A percentile compares a stretch with the other conserved stretches of the same genome.
phyloP scores from a whole-genome alignment of 1,140 invertebrate species.

The Brachionus rotundiformis region DNA sequence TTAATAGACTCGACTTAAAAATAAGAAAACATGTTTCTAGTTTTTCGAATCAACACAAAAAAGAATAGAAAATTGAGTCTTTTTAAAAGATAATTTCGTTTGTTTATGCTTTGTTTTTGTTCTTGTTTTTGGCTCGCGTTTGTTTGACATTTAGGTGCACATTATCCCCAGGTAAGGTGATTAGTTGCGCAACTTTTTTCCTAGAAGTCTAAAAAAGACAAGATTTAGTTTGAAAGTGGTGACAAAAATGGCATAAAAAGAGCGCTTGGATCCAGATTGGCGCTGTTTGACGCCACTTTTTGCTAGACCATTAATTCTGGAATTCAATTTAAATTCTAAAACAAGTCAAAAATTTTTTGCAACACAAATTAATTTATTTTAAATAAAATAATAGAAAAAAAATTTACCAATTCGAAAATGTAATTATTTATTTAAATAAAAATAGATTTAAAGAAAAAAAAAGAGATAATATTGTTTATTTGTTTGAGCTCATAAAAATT shows the following conservation, averaged over 20 bases:
- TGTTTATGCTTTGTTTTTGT: conserved; percentile 9
- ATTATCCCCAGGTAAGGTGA: neutral
- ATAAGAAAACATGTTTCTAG: conserved; percentile 10
- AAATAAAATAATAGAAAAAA: too few species aligned
- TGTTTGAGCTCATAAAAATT: conserved; percentile 49
- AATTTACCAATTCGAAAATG: too few species aligned
- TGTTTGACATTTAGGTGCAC: neutral
- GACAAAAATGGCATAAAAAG: neutral
- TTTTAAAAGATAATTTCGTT: neutral
- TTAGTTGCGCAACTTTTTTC: neutral
- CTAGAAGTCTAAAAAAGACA: neutral
- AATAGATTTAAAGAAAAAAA: too few species aligned
- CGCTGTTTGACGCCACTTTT: neutral
- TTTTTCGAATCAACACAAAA: neutral
- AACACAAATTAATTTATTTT: too few species aligned
- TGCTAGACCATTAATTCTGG: neutral
- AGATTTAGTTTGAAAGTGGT: neutral
- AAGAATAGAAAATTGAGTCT: neutral
- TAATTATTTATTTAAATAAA: neutral
- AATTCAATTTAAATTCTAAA: too few species aligned
- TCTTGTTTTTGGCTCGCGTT: neutral
- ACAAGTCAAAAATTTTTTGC: too few species aligned
- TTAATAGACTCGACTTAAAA: conserved; percentile 9
- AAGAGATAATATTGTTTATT: neutral
- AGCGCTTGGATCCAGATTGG: neutral